phyloP scores from a whole-genome alignment of 2,888 invertebrate genomes.

The Chydorus sphaericus region DNA sequence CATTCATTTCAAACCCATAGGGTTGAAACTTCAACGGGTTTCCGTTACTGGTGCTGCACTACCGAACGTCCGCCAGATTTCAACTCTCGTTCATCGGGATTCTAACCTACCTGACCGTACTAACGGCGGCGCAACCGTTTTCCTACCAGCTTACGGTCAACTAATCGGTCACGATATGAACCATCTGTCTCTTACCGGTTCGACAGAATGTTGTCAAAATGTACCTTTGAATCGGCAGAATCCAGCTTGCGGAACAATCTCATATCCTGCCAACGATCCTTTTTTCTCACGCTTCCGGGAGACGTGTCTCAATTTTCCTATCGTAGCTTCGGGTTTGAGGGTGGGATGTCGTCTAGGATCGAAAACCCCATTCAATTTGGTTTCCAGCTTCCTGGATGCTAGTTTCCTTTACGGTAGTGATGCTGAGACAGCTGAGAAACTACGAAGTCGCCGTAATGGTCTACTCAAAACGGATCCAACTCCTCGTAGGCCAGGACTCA shows the following conservation, averaged over 20 bases:
- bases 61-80: conserved; percentile 69
- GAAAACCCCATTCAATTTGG: conserved; percentile 31
- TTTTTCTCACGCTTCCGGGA: conserved; percentile 37
- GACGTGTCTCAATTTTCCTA: conserved; percentile 59
- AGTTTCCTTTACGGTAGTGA: conserved; percentile 24
- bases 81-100: conserved; percentile 80
- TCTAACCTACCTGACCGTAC: too few species aligned
- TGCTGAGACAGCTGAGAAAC: conserved; percentile 35
- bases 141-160: conserved; percentile 88
- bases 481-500: conserved; percentile 28
- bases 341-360: conserved; percentile 31
- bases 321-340: conserved; percentile 25
- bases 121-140: conserved; percentile 84
- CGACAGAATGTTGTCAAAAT: conserved; percentile 28
- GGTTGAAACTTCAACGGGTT: conserved; percentile 66
- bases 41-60: conserved; percentile 57
- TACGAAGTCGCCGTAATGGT: conserved; percentile 51
- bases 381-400: conserved; percentile 24
- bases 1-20: too few species aligned
- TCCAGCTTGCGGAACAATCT: conserved; percentile 71
- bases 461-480: conserved; percentile 40
- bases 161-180: conserved; percentile 92
- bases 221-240: conserved; percentile 37
- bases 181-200: conserved; percentile 64
- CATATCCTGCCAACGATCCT: conserved; percentile 52